These are phyloP conservation scores for Glyphotaelius pellucidus DNA, from an alignment of 2,888 invertebrate genomes.

Conservation along the genomic window DNA sequence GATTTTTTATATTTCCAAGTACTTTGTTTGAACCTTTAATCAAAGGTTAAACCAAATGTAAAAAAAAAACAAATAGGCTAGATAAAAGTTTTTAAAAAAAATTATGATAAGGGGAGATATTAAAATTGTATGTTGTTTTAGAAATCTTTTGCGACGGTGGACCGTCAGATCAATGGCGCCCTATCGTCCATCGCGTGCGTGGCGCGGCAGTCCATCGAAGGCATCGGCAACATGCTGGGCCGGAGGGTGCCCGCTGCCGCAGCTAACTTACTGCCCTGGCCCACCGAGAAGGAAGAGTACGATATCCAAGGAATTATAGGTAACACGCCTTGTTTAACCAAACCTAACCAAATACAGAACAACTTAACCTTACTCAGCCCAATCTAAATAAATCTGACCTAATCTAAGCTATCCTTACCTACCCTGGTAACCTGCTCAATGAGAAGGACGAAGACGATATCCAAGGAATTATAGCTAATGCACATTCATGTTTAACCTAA, in stretches of 20 bases:
- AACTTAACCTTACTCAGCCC: too few species aligned
- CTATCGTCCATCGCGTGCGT: constrained; percentile 69
- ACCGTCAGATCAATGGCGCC: constrained; percentile 69
- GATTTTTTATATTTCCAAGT: too few species aligned
- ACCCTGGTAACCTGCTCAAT: too few species aligned
- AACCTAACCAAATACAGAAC: background rate
- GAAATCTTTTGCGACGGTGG: constrained; percentile 28
- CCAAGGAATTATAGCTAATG: too few species aligned
- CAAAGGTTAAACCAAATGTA: too few species aligned
- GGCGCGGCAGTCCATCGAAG: constrained; percentile 72
- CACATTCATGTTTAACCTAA: too few species aligned
- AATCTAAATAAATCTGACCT: too few species aligned
- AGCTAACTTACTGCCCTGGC: constrained; percentile 72
- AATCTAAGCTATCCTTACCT: too few species aligned
- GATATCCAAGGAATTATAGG: constrained; percentile 24
- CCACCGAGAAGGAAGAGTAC: constrained; percentile 3
- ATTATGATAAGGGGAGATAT: background rate
- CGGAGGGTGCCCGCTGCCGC: constrained; percentile 80
- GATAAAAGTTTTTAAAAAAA: background rate
- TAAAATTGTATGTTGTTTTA: background rate
- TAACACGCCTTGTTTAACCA: background rate
- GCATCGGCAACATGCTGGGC: constrained; percentile 77
- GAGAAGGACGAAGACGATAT: too few species aligned
- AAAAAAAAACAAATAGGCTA: background rate
- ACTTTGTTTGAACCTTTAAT: too few species aligned